A percentile compares a stretch with the other conserved stretches of the same genome.
Conservation (phyloP, 2,113 vertebrate species). For the Salminus brasiliensis region DNA sequence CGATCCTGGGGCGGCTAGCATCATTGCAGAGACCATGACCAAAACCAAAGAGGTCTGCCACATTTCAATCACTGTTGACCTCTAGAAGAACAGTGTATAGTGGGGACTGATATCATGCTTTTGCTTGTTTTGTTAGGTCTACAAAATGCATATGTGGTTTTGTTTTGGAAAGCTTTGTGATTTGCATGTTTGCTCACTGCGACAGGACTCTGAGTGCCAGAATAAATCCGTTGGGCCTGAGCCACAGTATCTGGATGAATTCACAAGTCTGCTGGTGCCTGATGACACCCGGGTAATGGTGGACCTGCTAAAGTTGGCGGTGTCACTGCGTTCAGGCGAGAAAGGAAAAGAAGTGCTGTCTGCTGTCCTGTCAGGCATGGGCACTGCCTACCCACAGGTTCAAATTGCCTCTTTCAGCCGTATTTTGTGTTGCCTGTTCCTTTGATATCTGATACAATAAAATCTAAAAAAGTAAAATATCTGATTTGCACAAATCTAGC, state of each 20-base stretch:
- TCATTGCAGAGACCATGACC: slow-evolving; percentile 99
- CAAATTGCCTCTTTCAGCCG: background rate
- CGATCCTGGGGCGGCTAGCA: slow-evolving; percentile 96
- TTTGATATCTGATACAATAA: background rate
- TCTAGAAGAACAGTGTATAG: background rate
- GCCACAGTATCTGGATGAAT: slow-evolving; percentile 94
- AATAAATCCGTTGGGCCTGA: slow-evolving; percentile 89
- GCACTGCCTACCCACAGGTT: slow-evolving; percentile 94
- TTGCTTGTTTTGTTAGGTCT: background rate
- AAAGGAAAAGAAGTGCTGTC: slow-evolving; percentile 93
- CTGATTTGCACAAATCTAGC: too few species aligned
- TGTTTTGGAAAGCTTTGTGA: background rate
- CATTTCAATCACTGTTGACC: too few species aligned
- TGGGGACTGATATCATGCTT: background rate
- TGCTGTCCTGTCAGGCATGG: slow-evolving; percentile 95
- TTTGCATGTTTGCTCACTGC: background rate
- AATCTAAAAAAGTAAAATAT: background rate
- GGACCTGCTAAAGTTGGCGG: slow-evolving; percentile 93
- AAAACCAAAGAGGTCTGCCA: slow-evolving; percentile 90
- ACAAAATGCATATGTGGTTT: background rate
- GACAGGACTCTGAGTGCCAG: slow-evolving; percentile 92
- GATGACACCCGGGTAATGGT: slow-evolving; percentile 96
- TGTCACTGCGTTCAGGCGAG: slow-evolving; percentile 90
- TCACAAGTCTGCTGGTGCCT: slow-evolving; percentile 89
- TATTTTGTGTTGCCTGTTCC: background rate